These are phyloP conservation scores for Zosterops lateralis DNA, from an alignment of 2,113 vertebrate genomes.

Conservation along the genomic window DNA sequence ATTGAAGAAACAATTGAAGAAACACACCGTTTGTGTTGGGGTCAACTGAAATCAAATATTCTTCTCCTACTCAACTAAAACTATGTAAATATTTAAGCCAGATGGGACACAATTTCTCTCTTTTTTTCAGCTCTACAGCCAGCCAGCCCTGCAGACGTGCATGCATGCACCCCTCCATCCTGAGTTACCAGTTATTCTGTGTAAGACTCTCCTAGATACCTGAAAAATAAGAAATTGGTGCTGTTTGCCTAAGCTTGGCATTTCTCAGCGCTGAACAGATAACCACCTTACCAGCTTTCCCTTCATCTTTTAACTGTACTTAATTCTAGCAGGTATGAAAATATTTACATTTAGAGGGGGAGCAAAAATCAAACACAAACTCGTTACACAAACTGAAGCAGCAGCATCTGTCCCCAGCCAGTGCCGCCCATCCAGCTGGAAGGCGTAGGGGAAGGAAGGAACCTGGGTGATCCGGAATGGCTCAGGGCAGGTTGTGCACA, in stretches of 20 bases:
- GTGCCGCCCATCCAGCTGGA: neutral
- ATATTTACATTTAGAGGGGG: neutral
- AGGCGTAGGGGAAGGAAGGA: neutral
- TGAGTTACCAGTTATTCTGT: neutral
- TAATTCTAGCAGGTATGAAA: neutral
- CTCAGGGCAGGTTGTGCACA: neutral
- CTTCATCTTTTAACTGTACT: neutral
- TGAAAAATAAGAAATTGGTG: neutral
- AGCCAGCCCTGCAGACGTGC: neutral
- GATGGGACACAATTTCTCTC: neutral
- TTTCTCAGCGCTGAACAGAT: neutral
- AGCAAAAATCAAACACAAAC: neutral
- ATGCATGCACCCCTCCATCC: neutral
- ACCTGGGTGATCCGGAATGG: rapidly evolving
- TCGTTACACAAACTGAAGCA: neutral
- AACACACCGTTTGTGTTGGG: neutral
- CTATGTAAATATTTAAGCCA: conserved; percentile 42
- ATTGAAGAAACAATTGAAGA: neutral
- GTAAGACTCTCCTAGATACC: neutral
- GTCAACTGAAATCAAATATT: neutral
- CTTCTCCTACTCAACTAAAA: neutral
- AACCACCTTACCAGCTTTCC: neutral
- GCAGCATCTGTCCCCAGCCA: neutral
- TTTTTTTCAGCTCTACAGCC: neutral
- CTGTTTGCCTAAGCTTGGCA: neutral